Evolutionary conservation across 2,797 vertebrate genomes (phyloP), one percentile per base, ranked within the genome.

Genomic region (Gadopsis marmoratus): DNA sequence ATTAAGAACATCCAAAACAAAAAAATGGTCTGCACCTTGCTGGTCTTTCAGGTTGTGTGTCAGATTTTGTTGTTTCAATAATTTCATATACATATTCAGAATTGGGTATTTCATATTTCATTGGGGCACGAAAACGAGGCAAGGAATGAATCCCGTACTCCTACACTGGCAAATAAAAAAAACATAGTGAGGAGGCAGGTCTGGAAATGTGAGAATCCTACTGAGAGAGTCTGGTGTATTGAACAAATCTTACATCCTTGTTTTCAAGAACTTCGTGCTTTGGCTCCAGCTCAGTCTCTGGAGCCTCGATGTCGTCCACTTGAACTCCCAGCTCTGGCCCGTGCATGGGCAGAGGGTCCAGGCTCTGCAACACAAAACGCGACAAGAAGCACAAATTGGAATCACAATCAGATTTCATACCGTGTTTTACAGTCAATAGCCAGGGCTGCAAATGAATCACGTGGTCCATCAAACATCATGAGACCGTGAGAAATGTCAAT

Each of bases 181-280:
- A 12, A 55, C 47, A 29, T 21, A 48, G 31, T 13, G 12, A 19
- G 26, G 29, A 37, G 12, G 54, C 39, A 3, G 23, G 51, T n/a
- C 19, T 53, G 29, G 19, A 13, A 58, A 39, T 37, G 14, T 56
- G 26, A 59, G 17, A 58, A 37, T n/a, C 37, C 13, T 29, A 9
- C 11, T 23, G 23, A 43, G 51, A 71, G 41, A 47, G 14, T 35
- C 2, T 39, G 2, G 35, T 60, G 31, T 61, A 48, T 54, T 39
- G 68, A 71, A 68, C 16, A 17, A 70, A 55, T 37, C 96, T 94
- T 83, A 98, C 98, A 78, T 98, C 95, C 94, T 97, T 99, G 93
- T 99, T 99, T 93, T 98, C 97, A 0, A 99, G 96, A 88, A 99
- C 95, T 86, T 99, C 97, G 91, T 98, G 97, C 83, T 97, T 98